phyloP scores from a whole-genome alignment of 2,888 invertebrate species.

The Bhutanitis thaidina region DNA sequence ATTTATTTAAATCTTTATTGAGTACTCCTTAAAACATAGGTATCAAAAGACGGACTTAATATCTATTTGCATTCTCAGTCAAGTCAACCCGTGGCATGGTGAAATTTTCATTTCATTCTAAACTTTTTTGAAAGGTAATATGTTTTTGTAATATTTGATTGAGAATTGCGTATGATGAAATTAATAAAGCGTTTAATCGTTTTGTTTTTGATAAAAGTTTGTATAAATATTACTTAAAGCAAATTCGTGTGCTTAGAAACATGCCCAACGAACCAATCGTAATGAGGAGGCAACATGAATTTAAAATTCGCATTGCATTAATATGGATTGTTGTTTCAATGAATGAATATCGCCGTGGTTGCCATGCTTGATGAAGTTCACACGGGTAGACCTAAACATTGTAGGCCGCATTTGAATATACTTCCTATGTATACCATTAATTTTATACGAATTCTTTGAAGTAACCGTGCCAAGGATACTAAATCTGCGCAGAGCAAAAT shows the following conservation, averaged over 20 bases:
- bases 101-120: no score
- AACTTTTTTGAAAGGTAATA: no score
- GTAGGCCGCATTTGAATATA: slow-evolving; percentile 77
- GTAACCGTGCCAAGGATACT: slow-evolving; percentile 68
- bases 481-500: slow-evolving; percentile 64
- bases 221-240: no score
- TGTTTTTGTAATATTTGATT: no score
- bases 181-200: no score
- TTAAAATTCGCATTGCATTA: slow-evolving; percentile 79
- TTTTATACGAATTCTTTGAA: slow-evolving; percentile 74
- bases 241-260: slow-evolving; percentile 74
- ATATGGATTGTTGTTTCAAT: slow-evolving; percentile 79
- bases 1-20: no score
- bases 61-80: no score
- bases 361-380: slow-evolving; percentile 78
- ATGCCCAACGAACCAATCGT: slow-evolving; percentile 65
- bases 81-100: no score
- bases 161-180: no score
- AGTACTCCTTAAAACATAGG: no score
- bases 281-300: slow-evolving; percentile 73
- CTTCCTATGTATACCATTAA: slow-evolving; percentile 77
- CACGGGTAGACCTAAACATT: slow-evolving; percentile 74
- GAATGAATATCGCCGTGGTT: slow-evolving; percentile 75
- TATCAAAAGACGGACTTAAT: no score
- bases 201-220: no score